Conservation (phyloP, 1,140 invertebrate species). For the Drosophila asahinai region DNA sequence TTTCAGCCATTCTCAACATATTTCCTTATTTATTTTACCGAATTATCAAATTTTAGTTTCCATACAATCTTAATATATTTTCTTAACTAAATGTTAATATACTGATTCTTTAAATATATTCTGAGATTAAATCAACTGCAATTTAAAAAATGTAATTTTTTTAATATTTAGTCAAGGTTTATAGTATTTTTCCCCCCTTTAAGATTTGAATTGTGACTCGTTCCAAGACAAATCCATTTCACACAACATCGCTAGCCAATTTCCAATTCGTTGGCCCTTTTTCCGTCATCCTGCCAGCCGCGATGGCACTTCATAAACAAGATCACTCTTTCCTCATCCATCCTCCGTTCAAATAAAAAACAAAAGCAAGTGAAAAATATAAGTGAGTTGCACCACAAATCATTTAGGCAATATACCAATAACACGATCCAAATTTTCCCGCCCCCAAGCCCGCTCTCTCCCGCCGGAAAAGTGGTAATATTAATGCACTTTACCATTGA, state of each 20-base stretch:
- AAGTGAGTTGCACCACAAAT: constrained; percentile 38
- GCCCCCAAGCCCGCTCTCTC: neutral
- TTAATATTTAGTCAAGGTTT: neutral
- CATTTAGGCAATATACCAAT: constrained; percentile 42
- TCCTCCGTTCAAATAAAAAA: neutral
- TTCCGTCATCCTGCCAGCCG: constrained; percentile 5
- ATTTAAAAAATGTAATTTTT: too few relatives aligned
- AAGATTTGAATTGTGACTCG: neutral
- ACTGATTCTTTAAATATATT: neutral
- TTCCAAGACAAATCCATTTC: constrained; percentile 29
- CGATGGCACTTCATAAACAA: constrained; percentile 38
- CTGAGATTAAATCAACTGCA: neutral
- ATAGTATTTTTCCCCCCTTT: too few relatives aligned
- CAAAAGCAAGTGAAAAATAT: constrained; percentile 6
- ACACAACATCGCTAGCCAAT: constrained; percentile 39
- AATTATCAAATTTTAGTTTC: too few relatives aligned
- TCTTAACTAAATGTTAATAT: too few relatives aligned
- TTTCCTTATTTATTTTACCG: too few relatives aligned
- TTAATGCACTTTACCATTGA: constrained; percentile 68
- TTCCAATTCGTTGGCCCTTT: constrained; percentile 24
- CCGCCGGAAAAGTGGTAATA: constrained; percentile 24
- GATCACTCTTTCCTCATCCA: constrained; percentile 28
- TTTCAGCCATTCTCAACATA: too few relatives aligned
- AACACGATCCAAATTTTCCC: constrained; percentile 25
- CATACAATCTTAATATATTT: neutral